Evolutionary conservation across 2,113 vertebrate genomes (phyloP).

Genomic region (Damaliscus lunatus): DNA sequence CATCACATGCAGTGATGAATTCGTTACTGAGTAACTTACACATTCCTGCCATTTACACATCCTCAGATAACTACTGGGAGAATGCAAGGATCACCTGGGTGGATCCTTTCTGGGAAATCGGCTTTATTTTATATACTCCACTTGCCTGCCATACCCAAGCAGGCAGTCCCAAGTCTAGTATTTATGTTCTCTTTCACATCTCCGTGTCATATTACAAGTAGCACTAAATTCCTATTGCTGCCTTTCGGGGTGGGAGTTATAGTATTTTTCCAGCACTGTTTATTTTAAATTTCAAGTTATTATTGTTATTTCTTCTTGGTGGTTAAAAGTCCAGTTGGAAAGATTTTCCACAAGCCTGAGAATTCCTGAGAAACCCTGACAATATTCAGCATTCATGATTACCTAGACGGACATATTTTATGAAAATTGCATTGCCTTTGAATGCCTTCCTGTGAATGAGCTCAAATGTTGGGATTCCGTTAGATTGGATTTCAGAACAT

Average conservation of each 20-base stretch:
- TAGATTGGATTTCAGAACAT: conserved; percentile 82
- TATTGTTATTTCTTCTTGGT: conserved; percentile 83
- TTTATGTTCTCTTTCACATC: conserved; percentile 60
- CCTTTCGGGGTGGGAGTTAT: conserved; percentile 74
- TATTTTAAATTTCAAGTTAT: conserved; percentile 82
- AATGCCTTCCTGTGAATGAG: conserved; percentile 82
- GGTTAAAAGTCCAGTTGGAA: conserved; percentile 81
- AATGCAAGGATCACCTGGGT: neutral
- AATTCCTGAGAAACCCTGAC: conserved; percentile 81
- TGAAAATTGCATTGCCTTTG: conserved; percentile 80
- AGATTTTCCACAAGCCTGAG: conserved; percentile 78
- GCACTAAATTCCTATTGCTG: conserved; percentile 73
- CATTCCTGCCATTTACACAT: neutral
- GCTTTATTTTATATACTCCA: neutral
- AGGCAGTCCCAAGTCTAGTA: conserved; percentile 31
- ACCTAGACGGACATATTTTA: conserved; percentile 80
- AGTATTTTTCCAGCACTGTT: conserved; percentile 83
- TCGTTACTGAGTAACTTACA: neutral
- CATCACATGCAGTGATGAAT: neutral
- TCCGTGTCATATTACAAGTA: conserved; percentile 65
- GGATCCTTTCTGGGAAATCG: conserved; percentile 42
- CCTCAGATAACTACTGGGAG: neutral
- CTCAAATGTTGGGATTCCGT: conserved; percentile 81
- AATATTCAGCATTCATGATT: conserved; percentile 84
- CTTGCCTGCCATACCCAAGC: conserved; percentile 40